Percentiles rank a stretch among this genome's conserved stretches.
phyloP scores from a whole-genome alignment of 2,113 vertebrate genomes.

The Pithys albifrons region DNA sequence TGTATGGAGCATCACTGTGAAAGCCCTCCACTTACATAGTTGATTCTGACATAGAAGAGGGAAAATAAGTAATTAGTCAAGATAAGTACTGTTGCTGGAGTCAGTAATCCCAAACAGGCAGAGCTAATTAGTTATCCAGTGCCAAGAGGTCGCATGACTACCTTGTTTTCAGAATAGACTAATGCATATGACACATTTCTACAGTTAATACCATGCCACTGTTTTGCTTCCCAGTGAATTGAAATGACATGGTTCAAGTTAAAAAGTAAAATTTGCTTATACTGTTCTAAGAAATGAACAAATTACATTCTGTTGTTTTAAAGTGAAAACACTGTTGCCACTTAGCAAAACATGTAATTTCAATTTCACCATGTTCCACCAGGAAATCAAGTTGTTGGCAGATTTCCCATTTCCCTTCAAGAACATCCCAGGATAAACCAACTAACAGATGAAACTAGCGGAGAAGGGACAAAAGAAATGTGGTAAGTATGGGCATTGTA shows the following conservation, averaged over 20 bases:
- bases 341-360: conserved; percentile 33
- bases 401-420: conserved; percentile 1
- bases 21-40: background rate
- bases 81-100: background rate
- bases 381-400: conserved; percentile 34
- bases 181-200: conserved; percentile 13
- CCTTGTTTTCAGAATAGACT: conserved; percentile 27
- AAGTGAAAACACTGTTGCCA: background rate
- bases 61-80: conserved; percentile 25
- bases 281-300: background rate
- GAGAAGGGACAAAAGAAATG: background rate
- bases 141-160: background rate
- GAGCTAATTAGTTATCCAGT: conserved; percentile 23
- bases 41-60: background rate
- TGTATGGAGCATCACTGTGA: background rate
- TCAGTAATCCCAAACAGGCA: conserved; percentile 33
- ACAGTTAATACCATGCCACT: background rate
- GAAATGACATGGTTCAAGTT: background rate
- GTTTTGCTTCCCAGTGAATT: background rate
- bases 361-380: background rate
- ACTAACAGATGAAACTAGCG: background rate
- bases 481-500: background rate
- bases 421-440: background rate
- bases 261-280: background rate
- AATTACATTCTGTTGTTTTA: conserved; percentile 18